These are phyloP conservation scores for Drosophila ohnishii DNA, from an alignment of 1,140 invertebrate genomes.

Conservation along the genomic window DNA sequence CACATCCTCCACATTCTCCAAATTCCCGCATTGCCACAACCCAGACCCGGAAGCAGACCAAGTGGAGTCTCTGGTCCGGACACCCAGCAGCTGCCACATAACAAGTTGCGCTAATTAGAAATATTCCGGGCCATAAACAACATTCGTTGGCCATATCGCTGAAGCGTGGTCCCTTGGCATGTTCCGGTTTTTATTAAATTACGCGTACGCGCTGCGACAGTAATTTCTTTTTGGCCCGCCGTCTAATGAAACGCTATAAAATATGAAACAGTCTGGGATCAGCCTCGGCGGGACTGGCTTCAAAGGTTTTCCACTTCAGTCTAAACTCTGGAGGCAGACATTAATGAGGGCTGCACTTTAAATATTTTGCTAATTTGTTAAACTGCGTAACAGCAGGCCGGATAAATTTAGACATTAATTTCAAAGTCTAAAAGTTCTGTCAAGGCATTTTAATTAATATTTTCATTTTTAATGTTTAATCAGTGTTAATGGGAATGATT, in stretches of 20 bases:
- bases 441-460: too few relatives aligned
- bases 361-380: conserved; percentile 8
- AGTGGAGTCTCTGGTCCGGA: conserved; percentile 5
- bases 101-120: conserved; percentile 67
- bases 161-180: conserved; percentile 8
- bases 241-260: conserved; percentile 62
- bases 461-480: neutral
- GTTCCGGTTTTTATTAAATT: conserved; percentile 69
- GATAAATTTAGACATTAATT: too few relatives aligned
- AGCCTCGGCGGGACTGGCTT: neutral
- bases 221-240: conserved; percentile 42
- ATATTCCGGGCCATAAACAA: conserved; percentile 76
- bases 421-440: neutral
- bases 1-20: neutral
- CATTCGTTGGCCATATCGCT: conserved; percentile 56
- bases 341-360: conserved; percentile 1
- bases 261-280: conserved; percentile 45
- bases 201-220: conserved; percentile 55
- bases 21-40: neutral
- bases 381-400: neutral
- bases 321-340: neutral
- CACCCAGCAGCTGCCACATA: conserved; percentile 53
- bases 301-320: conserved; percentile 5
- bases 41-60: conserved; percentile 4
- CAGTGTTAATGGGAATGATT: too few relatives aligned